Percentiles rank a stretch among this genome's conserved stretches.
These are phyloP conservation scores for Micrasema longulum DNA, from an alignment of 1,140 invertebrate genomes.

Conservation along the genomic window DNA sequence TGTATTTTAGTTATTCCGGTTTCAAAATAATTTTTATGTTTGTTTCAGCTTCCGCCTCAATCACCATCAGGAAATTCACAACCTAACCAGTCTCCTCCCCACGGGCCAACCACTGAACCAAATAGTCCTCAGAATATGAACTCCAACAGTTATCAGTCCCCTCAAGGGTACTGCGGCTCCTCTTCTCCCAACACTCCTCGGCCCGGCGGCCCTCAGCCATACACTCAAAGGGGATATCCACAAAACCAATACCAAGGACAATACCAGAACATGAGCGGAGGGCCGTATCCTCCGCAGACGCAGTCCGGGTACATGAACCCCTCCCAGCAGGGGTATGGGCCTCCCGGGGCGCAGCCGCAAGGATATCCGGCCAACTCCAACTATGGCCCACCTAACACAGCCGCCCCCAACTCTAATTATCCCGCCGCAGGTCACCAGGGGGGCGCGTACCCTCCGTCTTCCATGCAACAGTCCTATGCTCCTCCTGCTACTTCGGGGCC, in stretches of 20 bases:
- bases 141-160: constrained; percentile 42
- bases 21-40: constrained; percentile 38
- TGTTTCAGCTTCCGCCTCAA: constrained; percentile 65
- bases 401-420: constrained; percentile 63
- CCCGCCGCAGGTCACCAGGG: constrained; percentile 64
- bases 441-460: constrained; percentile 63
- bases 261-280: constrained; percentile 63
- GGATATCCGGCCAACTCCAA: constrained; percentile 65
- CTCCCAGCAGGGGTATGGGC: constrained; percentile 64
- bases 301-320: constrained; percentile 61
- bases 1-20: no score
- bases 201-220: constrained; percentile 64
- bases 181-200: constrained; percentile 56
- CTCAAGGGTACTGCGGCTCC: constrained; percentile 59
- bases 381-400: constrained; percentile 67
- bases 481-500: constrained; percentile 63
- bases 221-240: constrained; percentile 65
- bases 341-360: constrained; percentile 65
- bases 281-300: constrained; percentile 63
- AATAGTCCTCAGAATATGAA: constrained; percentile 58
- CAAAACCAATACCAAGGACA: constrained; percentile 68
- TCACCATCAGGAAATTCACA: constrained; percentile 62
- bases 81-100: constrained; percentile 53
- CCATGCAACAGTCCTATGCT: constrained; percentile 64
- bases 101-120: constrained; percentile 59